Evolutionary conservation across 2,113 vertebrate species (phyloP).

Genomic region (Pluvialis apricaria): DNA sequence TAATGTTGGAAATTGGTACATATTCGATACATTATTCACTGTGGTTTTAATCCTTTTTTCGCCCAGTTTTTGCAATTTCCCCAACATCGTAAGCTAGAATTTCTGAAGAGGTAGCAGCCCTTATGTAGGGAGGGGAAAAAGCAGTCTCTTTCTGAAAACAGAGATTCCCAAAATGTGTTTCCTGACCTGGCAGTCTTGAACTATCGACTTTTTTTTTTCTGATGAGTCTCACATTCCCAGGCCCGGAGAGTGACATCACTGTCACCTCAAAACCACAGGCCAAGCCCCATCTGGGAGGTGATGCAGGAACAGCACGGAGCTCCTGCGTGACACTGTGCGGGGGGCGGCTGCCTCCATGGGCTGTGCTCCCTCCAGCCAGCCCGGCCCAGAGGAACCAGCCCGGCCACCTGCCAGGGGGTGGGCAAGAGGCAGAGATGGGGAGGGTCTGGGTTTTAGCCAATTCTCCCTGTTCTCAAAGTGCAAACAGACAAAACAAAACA

Average conservation of each 20-base stretch:
- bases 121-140: neutral
- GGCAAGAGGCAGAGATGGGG: neutral
- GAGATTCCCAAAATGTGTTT: neutral
- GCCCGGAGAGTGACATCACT: fast-evolving
- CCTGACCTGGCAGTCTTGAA: neutral
- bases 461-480: neutral
- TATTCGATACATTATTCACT: neutral
- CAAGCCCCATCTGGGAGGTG: neutral
- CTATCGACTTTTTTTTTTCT: neutral
- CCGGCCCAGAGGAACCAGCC: neutral
- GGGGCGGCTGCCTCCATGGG: neutral
- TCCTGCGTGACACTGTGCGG: neutral
- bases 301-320: fast-evolving
- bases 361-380: neutral
- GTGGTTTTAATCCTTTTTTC: neutral
- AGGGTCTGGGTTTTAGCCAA: neutral
- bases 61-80: neutral
- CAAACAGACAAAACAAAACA: neutral
- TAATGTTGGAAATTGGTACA: neutral
- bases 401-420: neutral
- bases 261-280: neutral
- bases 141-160: neutral
- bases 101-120: neutral
- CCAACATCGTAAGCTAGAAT: neutral
- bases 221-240: neutral